Base-by-base conservation (phyloP, 23 tunicate genomes). In the Ascidia mentula region DNA sequence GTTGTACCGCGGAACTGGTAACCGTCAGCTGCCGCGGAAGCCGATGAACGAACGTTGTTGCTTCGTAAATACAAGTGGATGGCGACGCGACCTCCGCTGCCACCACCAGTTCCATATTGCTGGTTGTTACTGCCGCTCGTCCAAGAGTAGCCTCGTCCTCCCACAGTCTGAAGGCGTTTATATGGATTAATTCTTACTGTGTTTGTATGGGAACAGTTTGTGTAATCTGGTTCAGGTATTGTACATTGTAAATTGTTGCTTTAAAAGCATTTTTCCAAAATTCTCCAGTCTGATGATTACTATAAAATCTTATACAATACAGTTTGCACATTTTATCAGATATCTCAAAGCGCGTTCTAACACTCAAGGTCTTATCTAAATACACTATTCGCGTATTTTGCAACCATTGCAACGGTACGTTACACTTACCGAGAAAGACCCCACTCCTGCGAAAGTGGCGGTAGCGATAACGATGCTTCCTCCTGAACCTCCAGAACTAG, bases 11-110 rank as follows among this genome's bases (percentile, higher is more conserved):
- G 81, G 70, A 45, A 77, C 0, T 75, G 37, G 59, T 13, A 40
- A 8, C 79, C 53, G n/a, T 31, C 38, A 1, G 45, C 46, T 32
- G 31, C 8, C 33, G 22, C 8, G 31, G 34, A 37, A 5, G 40
- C 40, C 1, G 65, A 53, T 6, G 39, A 24, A 3, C 65, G 65
- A 5, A 53, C 65, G 65, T 53, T 53, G 76, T 28, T 37, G 6
- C 39, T 37, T 72, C 40, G n/a, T 4, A 72, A 32, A 24, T 20
- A 34, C 9, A 77, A 35, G 40, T 77, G 81, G 4, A 77, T 32
- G 17, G 81, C 81, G 0, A 77, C 45, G 38, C 81, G 33, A 32
- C 81, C 81, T 0, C 81, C 81, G 59, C 81, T 77, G 0, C 81
- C 81, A 0, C 81, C 81, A 1, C 81, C 81, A 39, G 60, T 77